Percentiles rank a stretch among this genome's conserved stretches.
Conservation (phyloP, 64 coral and sea anemone species). For the Hydrozoanthus tunicans region DNA sequence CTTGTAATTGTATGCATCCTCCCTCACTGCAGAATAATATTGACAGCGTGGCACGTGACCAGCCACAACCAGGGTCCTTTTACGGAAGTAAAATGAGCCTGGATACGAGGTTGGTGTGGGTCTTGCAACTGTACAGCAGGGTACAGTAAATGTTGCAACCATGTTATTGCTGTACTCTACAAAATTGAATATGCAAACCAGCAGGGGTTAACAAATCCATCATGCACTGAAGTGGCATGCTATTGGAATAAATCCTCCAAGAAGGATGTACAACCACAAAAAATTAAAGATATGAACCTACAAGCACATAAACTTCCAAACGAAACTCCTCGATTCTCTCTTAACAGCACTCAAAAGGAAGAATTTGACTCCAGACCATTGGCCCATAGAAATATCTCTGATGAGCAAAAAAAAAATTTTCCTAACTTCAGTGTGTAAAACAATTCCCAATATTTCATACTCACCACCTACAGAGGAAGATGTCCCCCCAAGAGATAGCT, state of each 20-base stretch:
- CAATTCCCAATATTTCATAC: not conserved
- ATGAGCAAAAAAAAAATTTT: not conserved
- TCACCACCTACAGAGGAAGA: not conserved
- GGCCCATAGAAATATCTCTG: not conserved
- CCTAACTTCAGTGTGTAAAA: not conserved
- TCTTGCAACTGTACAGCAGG: conserved; percentile 41
- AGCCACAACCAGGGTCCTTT: too few relatives aligned
- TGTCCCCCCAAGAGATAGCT: conserved; percentile 35
- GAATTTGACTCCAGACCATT: conserved; percentile 5
- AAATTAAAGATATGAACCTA: conserved; percentile 55
- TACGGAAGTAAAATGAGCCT: too few relatives aligned
- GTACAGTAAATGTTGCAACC: conserved; percentile 51
- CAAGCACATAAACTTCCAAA: conserved; percentile 32
- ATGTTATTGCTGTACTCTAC: conserved; percentile 54
- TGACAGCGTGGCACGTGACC: too few relatives aligned
- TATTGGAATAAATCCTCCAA: conserved; percentile 11
- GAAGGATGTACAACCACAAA: conserved; percentile 28
- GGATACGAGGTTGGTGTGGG: too few relatives aligned
- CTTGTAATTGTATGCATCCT: too few relatives aligned
- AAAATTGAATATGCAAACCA: conserved; percentile 66
- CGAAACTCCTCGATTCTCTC: not conserved
- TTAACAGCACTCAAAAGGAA: not conserved
- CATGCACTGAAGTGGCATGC: conserved; percentile 51
- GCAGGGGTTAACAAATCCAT: conserved; percentile 12
- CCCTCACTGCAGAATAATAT: too few relatives aligned